Evolutionary conservation across 2,797 vertebrate genomes (phyloP).

Genomic region (Sitta carolinensis): DNA sequence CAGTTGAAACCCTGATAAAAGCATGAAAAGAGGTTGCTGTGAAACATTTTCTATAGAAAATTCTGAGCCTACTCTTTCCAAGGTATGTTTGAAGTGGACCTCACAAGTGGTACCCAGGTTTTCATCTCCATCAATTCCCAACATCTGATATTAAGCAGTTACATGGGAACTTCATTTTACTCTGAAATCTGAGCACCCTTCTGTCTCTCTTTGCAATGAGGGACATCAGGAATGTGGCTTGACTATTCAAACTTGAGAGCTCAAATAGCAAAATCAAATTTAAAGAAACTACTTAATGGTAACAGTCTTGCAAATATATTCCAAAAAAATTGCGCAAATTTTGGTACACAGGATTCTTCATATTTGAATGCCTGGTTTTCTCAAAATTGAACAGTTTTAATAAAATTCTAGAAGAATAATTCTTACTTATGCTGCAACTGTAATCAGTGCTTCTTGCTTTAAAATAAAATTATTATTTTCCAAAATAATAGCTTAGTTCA

Average conservation of each 20-base stretch:
- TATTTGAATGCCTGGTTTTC: not conserved
- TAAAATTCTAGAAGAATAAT: not conserved
- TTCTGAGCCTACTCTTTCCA: not conserved
- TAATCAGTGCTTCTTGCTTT: not conserved
- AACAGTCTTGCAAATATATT: not conserved
- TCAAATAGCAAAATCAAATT: not conserved
- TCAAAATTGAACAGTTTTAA: not conserved
- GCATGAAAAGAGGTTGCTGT: not conserved
- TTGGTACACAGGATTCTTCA: not conserved
- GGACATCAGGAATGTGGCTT: not conserved
- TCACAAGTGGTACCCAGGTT: not conserved
- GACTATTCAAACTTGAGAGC: not conserved
- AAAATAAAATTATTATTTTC: not conserved
- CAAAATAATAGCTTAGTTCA: not conserved
- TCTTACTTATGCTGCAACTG: not conserved
- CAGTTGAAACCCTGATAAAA: not conserved
- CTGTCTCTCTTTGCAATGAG: not conserved
- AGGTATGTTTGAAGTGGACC: not conserved
- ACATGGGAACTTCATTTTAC: not conserved
- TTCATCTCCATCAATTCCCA: not conserved
- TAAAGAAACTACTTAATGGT: not conserved
- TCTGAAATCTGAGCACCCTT: not conserved
- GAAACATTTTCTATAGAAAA: not conserved
- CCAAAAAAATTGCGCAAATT: not conserved
- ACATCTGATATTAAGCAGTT: not conserved